Evolutionary conservation across 92 coral and sea anemone genomes (phyloP).

Genomic region (Palythoa grandiflora): DNA sequence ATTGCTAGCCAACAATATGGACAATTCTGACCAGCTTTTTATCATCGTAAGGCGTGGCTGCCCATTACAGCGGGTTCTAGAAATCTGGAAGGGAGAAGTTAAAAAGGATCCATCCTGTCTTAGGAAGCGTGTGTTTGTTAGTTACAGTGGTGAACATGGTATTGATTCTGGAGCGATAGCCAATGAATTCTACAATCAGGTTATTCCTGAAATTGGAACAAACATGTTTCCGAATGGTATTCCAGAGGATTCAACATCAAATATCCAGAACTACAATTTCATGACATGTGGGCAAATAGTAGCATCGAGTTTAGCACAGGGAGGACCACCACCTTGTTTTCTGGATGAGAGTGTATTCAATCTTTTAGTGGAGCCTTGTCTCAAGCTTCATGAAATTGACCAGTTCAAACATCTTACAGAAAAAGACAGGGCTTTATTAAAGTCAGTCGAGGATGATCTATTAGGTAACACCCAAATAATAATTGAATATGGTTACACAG

Average conservation of each 20-base stretch:
- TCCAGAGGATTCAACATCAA: background rate
- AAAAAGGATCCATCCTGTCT: background rate
- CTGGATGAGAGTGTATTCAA: slow-evolving; percentile 60
- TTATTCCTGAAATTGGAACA: background rate
- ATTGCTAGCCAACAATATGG: background rate
- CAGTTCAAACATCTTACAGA: slow-evolving; percentile 1
- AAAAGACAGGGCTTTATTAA: slow-evolving; percentile 14
- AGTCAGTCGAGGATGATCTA: slow-evolving; percentile 46
- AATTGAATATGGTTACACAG: slow-evolving; percentile 77
- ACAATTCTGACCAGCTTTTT: slow-evolving; percentile 6
- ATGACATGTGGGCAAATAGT: slow-evolving; percentile 58
- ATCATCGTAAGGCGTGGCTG: background rate
- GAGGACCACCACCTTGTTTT: slow-evolving; percentile 37
- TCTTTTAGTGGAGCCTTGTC: slow-evolving; percentile 46
- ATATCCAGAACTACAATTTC: slow-evolving; percentile 48
- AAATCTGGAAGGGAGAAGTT: background rate
- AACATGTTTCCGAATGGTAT: slow-evolving; percentile 14
- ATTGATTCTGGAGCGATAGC: slow-evolving; percentile 11
- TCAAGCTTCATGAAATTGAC: slow-evolving; percentile 29
- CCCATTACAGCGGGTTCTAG: background rate
- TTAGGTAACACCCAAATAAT: slow-evolving; percentile 43
- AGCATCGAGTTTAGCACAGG: slow-evolving; percentile 42
- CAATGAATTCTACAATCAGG: background rate
- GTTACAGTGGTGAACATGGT: slow-evolving; percentile 15
- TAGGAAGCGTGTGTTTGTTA: background rate